phyloP scores from a whole-genome alignment of 92 coral and sea anemone genomes.

The Parazoanthus darwini region DNA sequence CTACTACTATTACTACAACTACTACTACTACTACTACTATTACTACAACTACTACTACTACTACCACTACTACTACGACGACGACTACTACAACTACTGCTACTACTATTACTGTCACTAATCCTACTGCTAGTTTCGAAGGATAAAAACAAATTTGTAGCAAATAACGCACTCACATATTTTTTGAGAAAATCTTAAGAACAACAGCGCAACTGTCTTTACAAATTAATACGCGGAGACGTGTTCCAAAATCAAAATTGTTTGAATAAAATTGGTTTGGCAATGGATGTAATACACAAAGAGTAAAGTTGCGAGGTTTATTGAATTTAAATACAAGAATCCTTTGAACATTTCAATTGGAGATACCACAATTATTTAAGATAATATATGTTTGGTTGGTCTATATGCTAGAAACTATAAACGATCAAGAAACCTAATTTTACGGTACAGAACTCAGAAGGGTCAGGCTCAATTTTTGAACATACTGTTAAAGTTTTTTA shows the following conservation, averaged over 20 bases:
- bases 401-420: background rate
- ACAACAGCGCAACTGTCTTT: background rate
- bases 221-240: background rate
- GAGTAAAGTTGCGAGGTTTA: background rate
- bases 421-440: background rate
- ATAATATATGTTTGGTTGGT: background rate
- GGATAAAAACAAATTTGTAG: too few relatives aligned
- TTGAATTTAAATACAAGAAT: background rate
- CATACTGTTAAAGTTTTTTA: too few relatives aligned
- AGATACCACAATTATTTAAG: background rate
- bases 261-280: too few relatives aligned
- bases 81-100: too few relatives aligned
- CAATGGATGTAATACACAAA: background rate
- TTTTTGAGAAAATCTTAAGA: background rate
- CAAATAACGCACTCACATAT: too few relatives aligned
- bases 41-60: constrained; percentile 19
- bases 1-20: background rate
- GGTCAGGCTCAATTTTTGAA: too few relatives aligned
- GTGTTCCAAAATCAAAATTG: too few relatives aligned
- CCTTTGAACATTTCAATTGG: background rate
- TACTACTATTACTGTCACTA: background rate
- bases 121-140: background rate
- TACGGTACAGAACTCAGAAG: too few relatives aligned
- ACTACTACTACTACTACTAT: background rate
- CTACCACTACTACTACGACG: background rate